Percentiles rank a stretch among this genome's conserved stretches.
Conservation (phyloP, 1,140 invertebrate species). For the Microplitis demolitor region DNA sequence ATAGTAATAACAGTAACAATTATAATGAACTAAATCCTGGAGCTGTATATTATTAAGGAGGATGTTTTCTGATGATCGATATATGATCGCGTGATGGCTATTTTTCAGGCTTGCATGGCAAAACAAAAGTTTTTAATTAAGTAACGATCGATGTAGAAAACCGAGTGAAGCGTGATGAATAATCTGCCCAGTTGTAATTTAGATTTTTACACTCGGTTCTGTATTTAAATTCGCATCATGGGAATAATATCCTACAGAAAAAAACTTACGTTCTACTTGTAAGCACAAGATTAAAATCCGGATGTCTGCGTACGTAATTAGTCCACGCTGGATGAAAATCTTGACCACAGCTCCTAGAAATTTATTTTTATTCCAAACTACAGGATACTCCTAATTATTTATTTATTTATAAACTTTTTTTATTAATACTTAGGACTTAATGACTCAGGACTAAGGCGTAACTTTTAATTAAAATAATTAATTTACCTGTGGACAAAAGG, state of each 20-base stretch:
- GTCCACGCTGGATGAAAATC: conserved; percentile 46
- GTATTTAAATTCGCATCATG: neutral
- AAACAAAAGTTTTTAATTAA: neutral
- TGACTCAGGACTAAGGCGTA: no score
- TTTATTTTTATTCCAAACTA: neutral
- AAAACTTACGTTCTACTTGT: conserved; percentile 56
- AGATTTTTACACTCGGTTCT: neutral
- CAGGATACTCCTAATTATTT: no score
- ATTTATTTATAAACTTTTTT: no score
- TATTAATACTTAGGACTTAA: no score
- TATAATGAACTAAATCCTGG: no score
- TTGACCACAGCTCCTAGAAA: conserved; percentile 43
- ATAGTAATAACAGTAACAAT: no score
- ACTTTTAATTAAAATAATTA: neutral
- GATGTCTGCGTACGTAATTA: conserved; percentile 51
- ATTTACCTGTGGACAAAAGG: conserved; percentile 24
- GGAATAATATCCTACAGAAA: neutral
- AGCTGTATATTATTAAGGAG: no score
- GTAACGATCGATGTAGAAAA: neutral
- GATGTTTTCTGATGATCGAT: no score
- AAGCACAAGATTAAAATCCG: conserved; percentile 57
- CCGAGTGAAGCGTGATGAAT: no score
- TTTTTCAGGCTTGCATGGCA: no score
- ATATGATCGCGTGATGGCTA: no score
- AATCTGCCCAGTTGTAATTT: no score